Base-by-base conservation (phyloP, 2,113 vertebrate genomes). In the Aplodontia rufa region DNA sequence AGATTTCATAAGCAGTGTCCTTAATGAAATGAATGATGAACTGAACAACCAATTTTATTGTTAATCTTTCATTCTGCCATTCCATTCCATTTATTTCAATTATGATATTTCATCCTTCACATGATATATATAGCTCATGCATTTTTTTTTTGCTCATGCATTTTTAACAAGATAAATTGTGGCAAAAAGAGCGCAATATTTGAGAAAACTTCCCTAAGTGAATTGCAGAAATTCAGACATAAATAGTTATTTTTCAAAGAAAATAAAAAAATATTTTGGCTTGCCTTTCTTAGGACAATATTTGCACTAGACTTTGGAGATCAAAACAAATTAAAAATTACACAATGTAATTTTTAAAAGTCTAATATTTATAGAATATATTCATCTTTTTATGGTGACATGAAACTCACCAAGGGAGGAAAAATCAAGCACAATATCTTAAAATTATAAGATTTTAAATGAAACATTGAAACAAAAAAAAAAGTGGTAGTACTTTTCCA, bases 81-180 rank as follows among this genome's bases (percentile, higher is more conserved):
- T 24, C 12, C 14, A n/a, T 86, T 93, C 24, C 86, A 89, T 97
- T 96, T 96, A 96, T 96, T 95, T 94, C 51, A 94, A 89, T 96
- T 95, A 95, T 51, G 24, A 81, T 69, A 71, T 24, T 93, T 95
- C 53, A 58, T 83, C 60, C 74, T 91, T 96, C 53, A 69, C 40
- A 47, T 93, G 62, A 93, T 96, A 62, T 79, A 96, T 82, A n/a
- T 88, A 86, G n/a, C 14, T 86, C 45, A 74, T 91, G 4, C 10
- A 94, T 86, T 85, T 96, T 90, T 92, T n/a, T n/a, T n/a, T n/a
- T n/a, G n/a, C n/a, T n/a, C 53, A 80, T 91, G 5, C 12, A 95
- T 85, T 84, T 96, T 91, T 93, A 96, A 85, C 5, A 81, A 90
- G 62, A 94, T 20, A 96, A 90, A 93, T 62, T 96, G 68, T 86